Evolutionary conservation across 2,113 vertebrate genomes (phyloP).

Genomic region (Corythoichthys haematopterus): DNA sequence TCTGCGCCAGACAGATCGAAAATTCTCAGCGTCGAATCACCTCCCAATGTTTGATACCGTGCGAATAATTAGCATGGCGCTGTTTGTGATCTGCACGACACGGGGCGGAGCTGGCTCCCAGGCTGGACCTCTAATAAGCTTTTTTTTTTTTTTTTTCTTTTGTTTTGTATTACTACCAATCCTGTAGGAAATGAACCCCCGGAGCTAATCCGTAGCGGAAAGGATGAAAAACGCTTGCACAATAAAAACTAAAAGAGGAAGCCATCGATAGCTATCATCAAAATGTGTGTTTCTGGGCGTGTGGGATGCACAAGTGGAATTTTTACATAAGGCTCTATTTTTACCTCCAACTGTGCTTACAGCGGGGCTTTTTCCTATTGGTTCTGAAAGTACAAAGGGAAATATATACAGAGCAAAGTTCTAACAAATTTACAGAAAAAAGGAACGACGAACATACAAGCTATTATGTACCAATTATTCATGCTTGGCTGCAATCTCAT

Average conservation of each 20-base stretch:
- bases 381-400: not conserved
- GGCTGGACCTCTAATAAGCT: not conserved
- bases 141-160: not conserved
- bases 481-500: constrained; percentile 3
- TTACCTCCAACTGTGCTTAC: not conserved
- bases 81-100: constrained; percentile 32
- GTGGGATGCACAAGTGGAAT: not conserved
- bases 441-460: not conserved
- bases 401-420: not conserved
- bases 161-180: constrained; percentile 22
- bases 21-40: constrained; percentile 15
- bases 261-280: constrained; percentile 3
- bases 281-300: not conserved
- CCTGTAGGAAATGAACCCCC: constrained; percentile 43
- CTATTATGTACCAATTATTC: constrained; percentile 7
- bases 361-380: not conserved
- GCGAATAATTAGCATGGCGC: constrained; percentile 46
- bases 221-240: constrained; percentile 27
- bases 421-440: not conserved
- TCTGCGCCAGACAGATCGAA: constrained; percentile 17
- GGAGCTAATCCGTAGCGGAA: constrained; percentile 43
- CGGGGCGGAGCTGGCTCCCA: not conserved
- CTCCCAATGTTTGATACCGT: constrained; percentile 7
- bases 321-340: not conserved
- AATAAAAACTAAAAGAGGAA: constrained; percentile 18